Conservation (phyloP, 37 sponge, comb jelly and placozoan species). For the Ephydatia muelleri region DNA sequence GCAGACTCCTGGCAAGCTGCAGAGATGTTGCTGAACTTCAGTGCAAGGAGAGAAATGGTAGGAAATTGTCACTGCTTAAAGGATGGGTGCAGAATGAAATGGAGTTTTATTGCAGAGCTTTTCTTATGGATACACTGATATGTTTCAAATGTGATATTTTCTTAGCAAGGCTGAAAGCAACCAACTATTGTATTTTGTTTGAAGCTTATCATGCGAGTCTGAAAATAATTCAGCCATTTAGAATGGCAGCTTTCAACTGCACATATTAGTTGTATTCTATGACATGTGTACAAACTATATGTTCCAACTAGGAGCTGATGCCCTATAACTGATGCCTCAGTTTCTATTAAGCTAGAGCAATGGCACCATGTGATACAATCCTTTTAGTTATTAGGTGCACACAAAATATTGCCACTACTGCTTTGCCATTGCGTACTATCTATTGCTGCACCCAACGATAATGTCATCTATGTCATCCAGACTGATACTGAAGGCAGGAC, state of each 20-base stretch:
- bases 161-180: too few relatives aligned
- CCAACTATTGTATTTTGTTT: too few relatives aligned
- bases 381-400: too few relatives aligned
- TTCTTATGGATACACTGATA: not conserved
- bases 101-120: not conserved
- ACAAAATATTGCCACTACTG: not conserved
- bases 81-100: too few relatives aligned
- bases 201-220: not conserved
- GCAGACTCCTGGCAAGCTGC: conserved; percentile 72
- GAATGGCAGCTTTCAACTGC: not conserved
- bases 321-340: too few relatives aligned
- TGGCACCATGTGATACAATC: too few relatives aligned
- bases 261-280: too few relatives aligned
- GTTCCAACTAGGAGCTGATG: too few relatives aligned
- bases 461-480: conserved; percentile 29
- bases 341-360: too few relatives aligned
- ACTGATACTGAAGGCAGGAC: conserved; percentile 76
- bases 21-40: conserved; percentile 77
- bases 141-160: not conserved
- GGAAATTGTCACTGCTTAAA: not conserved
- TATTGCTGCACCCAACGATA: too few relatives aligned
- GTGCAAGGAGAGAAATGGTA: conserved; percentile 76
- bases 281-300: too few relatives aligned
- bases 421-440: too few relatives aligned
- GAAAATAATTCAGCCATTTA: not conserved